These are phyloP conservation scores for Morpho helenor DNA, from an alignment of 2,888 invertebrate species.

Conservation along the genomic window DNA sequence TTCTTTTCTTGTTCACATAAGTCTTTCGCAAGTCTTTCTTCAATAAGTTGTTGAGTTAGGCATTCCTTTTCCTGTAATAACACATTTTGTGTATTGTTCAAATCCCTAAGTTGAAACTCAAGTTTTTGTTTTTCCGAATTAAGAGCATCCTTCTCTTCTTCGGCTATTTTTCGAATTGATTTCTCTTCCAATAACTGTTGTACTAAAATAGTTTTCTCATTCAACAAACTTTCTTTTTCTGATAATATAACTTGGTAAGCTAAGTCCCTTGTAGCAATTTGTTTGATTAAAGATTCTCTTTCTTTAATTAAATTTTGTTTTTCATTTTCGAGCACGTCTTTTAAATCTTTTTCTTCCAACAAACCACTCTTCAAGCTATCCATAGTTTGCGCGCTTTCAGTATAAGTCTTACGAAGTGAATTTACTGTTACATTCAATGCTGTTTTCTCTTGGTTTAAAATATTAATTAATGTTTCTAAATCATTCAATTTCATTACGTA, in stretches of 20 bases:
- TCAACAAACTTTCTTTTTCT: constrained; percentile 31
- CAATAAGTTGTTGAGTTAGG: constrained; percentile 40
- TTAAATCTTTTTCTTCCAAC: constrained; percentile 18
- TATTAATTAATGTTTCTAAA: constrained; percentile 15
- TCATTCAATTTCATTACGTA: constrained; percentile 27
- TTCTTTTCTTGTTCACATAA: constrained; percentile 40
- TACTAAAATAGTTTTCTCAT: constrained; percentile 32
- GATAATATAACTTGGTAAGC: constrained; percentile 27
- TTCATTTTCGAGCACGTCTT: constrained; percentile 31
- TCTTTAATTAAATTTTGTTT: constrained; percentile 29
- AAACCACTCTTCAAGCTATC: constrained; percentile 20
- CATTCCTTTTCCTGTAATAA: constrained; percentile 38
- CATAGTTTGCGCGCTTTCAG: constrained; percentile 23
- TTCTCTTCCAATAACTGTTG: constrained; percentile 34
- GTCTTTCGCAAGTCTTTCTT: constrained; percentile 40
- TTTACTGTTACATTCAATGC: constrained; percentile 17
- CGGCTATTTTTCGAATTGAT: constrained; percentile 32
- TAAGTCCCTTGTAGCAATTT: constrained; percentile 15
- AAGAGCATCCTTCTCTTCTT: constrained; percentile 23
- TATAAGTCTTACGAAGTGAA: constrained; percentile 17
- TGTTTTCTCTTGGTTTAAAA: constrained; percentile 17
- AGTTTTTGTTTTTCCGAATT: constrained; percentile 29
- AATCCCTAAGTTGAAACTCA: constrained; percentile 16
- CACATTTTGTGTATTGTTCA: constrained; percentile 15
- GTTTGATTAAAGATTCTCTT: constrained; percentile 23